Evolutionary conservation across 2,888 invertebrate species (phyloP), one percentile per base, ranked within the genome.

Genomic region (Phorcus lineatus): DNA sequence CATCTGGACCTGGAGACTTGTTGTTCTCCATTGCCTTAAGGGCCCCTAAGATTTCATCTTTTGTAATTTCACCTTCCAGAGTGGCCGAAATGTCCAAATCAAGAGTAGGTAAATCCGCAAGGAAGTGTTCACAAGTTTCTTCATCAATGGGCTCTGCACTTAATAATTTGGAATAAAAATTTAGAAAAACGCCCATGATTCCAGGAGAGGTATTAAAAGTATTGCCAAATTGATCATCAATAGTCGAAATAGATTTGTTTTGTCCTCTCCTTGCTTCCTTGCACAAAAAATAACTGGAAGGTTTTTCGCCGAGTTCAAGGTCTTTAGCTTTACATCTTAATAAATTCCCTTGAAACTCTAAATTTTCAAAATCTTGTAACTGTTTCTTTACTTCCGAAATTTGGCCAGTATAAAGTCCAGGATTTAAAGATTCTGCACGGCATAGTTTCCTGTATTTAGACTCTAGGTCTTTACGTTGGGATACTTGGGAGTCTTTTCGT

Each of bases 1-100:
- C 85, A 78, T 86, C 86, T 53, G 77, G 54, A 54, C 84, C 86
- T n/a, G 84, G 86, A n/a, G 82, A 80, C 70, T 84, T 84, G 66
- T 81, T 78, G 75, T 79, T 80, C n/a, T 81, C 53, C 80, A 83
- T 83, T 16, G 62, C 74, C n/a, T 78, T 80, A 24, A 84, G 53
- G 19, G 83, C 79, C 7, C 17, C 31, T 17, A 40, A 22, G 13
- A 55, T n/a, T 79, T 79, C 75, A 16, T 75, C 36, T 36, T 28
- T 47, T 11, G 40, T 24, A 19, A 79, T 79, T 19, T 17, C 40
- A 24, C 62, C 79, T 74, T 79, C 75, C 17, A 54, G 22, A 17
- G 52, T 40, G 24, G n/a, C n/a, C 17, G 28, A n/a, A 70, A 22
- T n/a, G n/a, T 67, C 52, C 24, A 4, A 40, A 52, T 78, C 70